Evolutionary conservation across 2,113 vertebrate genomes (phyloP).

Genomic region (Ursus arctos): DNA sequence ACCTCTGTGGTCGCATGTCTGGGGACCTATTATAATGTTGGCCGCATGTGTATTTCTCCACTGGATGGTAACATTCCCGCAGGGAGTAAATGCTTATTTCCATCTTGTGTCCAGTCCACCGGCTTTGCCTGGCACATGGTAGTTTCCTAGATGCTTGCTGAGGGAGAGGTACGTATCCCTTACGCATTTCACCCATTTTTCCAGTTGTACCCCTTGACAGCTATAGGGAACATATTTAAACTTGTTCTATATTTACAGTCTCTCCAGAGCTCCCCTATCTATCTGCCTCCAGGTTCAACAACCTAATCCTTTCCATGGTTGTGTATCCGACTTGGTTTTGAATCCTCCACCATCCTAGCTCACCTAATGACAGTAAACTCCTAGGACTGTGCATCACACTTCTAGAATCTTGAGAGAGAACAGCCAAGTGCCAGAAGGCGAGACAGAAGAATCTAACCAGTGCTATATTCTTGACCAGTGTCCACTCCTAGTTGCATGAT

Average conservation of each 20-base stretch:
- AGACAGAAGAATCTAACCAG: not conserved
- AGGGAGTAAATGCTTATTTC: constrained; percentile 24
- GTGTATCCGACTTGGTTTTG: not conserved
- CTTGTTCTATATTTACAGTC: not conserved
- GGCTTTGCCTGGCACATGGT: not conserved
- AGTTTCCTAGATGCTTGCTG: constrained; percentile 39
- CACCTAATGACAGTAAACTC: not conserved
- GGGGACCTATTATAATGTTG: not conserved
- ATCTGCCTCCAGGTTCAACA: not conserved
- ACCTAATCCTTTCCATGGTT: not conserved
- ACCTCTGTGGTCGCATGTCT: not conserved
- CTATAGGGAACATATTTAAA: not conserved
- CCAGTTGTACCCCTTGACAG: not conserved
- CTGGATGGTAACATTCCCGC: not conserved
- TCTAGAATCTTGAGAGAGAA: constrained; percentile 24
- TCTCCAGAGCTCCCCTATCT: not conserved
- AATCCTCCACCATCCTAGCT: not conserved
- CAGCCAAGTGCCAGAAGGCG: not conserved
- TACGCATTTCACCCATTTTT: not conserved
- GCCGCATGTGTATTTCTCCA: not conserved
- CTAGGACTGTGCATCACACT: not conserved
- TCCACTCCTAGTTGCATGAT: not conserved
- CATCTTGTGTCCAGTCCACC: not conserved
- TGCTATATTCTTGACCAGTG: not conserved
- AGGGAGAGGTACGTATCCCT: not conserved